Conservation (phyloP, 1,140 invertebrate species). For the Sarcophaga peregrina region DNA sequence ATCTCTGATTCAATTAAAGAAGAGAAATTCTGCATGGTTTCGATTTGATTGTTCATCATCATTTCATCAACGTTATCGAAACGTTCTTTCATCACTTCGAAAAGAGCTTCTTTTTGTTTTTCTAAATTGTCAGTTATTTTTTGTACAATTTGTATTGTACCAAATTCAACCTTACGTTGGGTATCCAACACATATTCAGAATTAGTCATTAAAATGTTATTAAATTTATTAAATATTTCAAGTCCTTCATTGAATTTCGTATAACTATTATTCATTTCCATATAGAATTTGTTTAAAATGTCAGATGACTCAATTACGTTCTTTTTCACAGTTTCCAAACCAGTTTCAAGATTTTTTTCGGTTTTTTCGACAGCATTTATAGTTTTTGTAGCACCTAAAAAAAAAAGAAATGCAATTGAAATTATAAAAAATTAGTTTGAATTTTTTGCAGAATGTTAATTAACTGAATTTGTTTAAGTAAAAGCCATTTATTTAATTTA, state of each 20-base stretch:
- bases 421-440: conserved; percentile 4
- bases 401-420: neutral
- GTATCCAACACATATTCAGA: conserved; percentile 86
- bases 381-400: conserved; percentile 58
- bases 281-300: conserved; percentile 65
- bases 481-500: too few species aligned
- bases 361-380: conserved; percentile 65
- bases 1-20: conserved; percentile 84
- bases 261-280: conserved; percentile 71
- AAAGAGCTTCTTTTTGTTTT: conserved; percentile 74
- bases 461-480: neutral
- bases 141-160: conserved; percentile 85
- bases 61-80: conserved; percentile 77
- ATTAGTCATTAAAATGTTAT: conserved; percentile 83
- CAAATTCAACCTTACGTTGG: conserved; percentile 85
- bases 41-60: conserved; percentile 80
- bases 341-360: conserved; percentile 53
- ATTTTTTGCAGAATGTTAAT: too few species aligned
- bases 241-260: conserved; percentile 69
- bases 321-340: conserved; percentile 67
- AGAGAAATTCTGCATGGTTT: conserved; percentile 79
- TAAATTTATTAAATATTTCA: conserved; percentile 76
- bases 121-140: conserved; percentile 80
- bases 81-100: conserved; percentile 74
- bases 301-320: conserved; percentile 67